These are phyloP conservation scores for Erebia epiphron DNA, from an alignment of 2,888 invertebrate genomes.

Conservation along the genomic window DNA sequence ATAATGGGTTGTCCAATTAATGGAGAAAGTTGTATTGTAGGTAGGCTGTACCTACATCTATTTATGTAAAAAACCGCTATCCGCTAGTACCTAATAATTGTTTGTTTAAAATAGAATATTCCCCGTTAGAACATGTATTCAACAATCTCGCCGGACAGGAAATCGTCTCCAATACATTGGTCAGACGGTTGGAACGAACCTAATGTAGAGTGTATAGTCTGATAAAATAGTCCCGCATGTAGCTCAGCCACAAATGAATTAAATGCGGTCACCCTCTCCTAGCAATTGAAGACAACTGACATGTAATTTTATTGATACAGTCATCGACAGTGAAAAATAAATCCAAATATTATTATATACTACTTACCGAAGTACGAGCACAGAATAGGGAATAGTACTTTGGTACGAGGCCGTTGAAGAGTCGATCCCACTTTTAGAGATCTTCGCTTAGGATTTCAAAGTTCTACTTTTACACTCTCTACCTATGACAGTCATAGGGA, in stretches of 20 bases:
- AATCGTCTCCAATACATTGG: constrained; percentile 28
- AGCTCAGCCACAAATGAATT: constrained; percentile 68
- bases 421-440: not conserved
- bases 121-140: not conserved
- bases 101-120: no score
- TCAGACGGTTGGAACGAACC: constrained; percentile 13
- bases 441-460: not conserved
- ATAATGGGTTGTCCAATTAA: not conserved
- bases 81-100: no score
- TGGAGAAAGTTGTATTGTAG: no score
- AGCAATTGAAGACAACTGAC: constrained; percentile 76
- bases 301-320: constrained; percentile 57
- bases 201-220: constrained; percentile 14
- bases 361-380: not conserved
- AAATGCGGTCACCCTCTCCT: constrained; percentile 70
- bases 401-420: no score
- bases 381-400: no score
- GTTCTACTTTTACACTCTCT: not conserved
- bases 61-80: no score
- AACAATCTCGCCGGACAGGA: constrained; percentile 25
- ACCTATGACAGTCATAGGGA: no score
- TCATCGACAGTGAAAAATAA: constrained; percentile 37
- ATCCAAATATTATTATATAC: not conserved
- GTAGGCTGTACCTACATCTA: no score
- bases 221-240: constrained; percentile 77